Evolutionary conservation across 2,888 invertebrate species (phyloP), one percentile per base, ranked within the genome.

Genomic region (Siphonodentalium dalli): DNA sequence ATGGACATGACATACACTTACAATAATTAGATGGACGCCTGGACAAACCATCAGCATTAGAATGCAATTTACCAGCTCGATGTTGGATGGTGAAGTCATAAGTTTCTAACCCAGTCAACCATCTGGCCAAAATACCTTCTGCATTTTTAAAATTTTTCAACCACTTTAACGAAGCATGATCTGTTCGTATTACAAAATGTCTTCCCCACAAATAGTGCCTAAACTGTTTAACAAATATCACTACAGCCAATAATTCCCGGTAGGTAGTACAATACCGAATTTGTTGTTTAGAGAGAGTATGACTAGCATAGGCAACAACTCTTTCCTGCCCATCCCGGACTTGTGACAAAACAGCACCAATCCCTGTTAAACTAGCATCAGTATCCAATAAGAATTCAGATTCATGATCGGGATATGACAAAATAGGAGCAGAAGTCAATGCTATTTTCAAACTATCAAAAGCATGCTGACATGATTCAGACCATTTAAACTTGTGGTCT

Each of bases 261-360:
- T 38, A n/a, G 11, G 37, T 53, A 13, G 42, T 26, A 46, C 46
- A 53, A 21, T 48, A 43, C 3, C 24, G 18, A 41, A 41, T 41
- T 33, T 46, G 41, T 15, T 40, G 13, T 26, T 39, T 40, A 20
- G 7, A 11, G 18, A 38, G 37, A 8, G 15, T 21, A 15, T 53
- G 40, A 40, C 46, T 46, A 18, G 27, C 45, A 33, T 53, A 53
- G 23, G 27, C 20, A 24, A 38, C 38, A 13, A 43, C 49, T 11
- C 34, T 34, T 39, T 53, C 45, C n/a, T 35, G n/a, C 1, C 41
- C 46, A 28, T 46, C 35, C 38, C 46, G 53, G 13, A 33, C 15
- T 24, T 46, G 46, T 15, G 33, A 52, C 8, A 52, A 34, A 9
- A 52, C 40, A 7, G 40, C 52, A 21, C 44, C 40, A n/a, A 52